Evolutionary conservation across 2,888 invertebrate genomes (phyloP), one percentile per base, ranked within the genome.

Genomic region (Lepidonotus clava): DNA sequence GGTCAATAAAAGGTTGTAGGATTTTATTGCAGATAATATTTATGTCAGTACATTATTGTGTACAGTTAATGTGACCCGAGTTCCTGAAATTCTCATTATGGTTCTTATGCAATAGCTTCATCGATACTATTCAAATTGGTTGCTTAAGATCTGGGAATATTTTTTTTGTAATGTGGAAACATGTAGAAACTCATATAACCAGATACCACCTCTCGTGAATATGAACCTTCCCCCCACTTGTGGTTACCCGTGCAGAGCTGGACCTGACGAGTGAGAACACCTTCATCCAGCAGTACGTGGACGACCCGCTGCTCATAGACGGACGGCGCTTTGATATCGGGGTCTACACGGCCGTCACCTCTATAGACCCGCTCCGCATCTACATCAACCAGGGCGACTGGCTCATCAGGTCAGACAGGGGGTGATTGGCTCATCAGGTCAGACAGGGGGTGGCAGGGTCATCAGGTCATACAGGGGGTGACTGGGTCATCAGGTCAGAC

Each of bases 301-400:
- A 96, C 90, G 97, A 96, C 89, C 99, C 99, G 4, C 96, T 97
- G 90, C 95, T 99, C 28, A 96, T 99, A 1, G 98, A 98, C 93
- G 98, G 98, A 0, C 96, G 95, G 94, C 98, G 98, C 95, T 99
- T 99, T 94, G 99, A 99, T 94, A 97, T 99, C 93, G 99, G 99
- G 11, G 96, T 99, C 87, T 99, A 99, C 93, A 97, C 97, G 0
- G 96, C 97, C 0, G 95, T 99, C 32, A 98, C 98, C 0, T 98
- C 98, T 0, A 95, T 99, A 0, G 96, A 98, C 94, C 99, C 99
- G 0, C 94, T 99, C 34, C 95, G 98, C 89, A 96, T 97, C 0
- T 99, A 99, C 93, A 96, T 97, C 91, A 97, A 98, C 92, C 97
- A 97, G 92, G 97, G 97, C 1, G 99, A 99, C 92, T 96, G 97